A percentile compares a stretch with the other conserved stretches of the same genome.
These are phyloP conservation scores for Melipona beecheii DNA, from an alignment of 2,888 invertebrate genomes.

Conservation along the genomic window DNA sequence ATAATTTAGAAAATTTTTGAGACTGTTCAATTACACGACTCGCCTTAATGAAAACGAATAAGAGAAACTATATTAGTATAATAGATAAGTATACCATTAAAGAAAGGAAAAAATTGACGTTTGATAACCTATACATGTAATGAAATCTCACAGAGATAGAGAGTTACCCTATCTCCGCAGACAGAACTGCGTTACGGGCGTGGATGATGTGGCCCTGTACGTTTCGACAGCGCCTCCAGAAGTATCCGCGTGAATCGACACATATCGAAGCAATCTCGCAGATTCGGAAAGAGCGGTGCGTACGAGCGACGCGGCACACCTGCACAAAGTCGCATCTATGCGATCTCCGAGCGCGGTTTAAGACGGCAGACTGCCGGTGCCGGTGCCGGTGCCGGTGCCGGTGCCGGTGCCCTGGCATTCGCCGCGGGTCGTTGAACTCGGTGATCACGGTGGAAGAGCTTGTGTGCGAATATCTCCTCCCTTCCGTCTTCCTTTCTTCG, in stretches of 20 bases:
- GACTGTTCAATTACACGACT: too few species aligned
- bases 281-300: conserved; percentile 8
- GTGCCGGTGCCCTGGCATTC: conserved; percentile 70
- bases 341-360: conserved; percentile 68
- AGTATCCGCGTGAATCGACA: conserved; percentile 29
- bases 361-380: conserved; percentile 70
- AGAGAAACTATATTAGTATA: too few species aligned
- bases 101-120: too few species aligned
- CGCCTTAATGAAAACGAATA: too few species aligned
- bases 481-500: conserved; percentile 63
- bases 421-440: conserved; percentile 72
- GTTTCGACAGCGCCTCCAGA: conserved; percentile 19
- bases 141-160: too few species aligned
- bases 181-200: not conserved
- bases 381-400: too few species aligned
- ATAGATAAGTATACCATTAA: too few species aligned
- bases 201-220: not conserved
- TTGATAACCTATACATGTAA: too few species aligned
- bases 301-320: conserved; percentile 21
- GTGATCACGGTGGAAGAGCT: conserved; percentile 52
- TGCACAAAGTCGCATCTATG: conserved; percentile 56
- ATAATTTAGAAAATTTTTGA: too few species aligned
- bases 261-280: conserved; percentile 44
- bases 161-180: not conserved
- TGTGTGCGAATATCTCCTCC: conserved; percentile 66